Conservation (phyloP, 2,888 invertebrate genomes). For the Anthophora plumipes region DNA sequence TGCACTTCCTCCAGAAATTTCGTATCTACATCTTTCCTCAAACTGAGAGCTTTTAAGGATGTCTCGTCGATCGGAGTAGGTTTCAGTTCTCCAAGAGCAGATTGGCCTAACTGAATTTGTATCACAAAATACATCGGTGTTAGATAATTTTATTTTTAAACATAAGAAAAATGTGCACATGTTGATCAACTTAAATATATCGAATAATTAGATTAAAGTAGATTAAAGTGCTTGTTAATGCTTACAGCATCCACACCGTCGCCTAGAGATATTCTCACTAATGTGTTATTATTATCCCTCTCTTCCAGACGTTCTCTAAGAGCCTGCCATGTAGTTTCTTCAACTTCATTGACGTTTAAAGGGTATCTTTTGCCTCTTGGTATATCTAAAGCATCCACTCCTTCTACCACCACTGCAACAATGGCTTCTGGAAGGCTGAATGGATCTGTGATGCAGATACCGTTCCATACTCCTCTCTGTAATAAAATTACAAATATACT, state of each 20-base stretch:
- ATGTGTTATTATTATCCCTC: conserved; percentile 87
- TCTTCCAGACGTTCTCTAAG: conserved; percentile 87
- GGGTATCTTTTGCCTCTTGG: conserved; percentile 86
- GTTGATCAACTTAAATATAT: neutral
- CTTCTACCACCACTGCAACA: conserved; percentile 90
- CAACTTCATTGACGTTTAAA: conserved; percentile 87
- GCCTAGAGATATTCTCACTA: conserved; percentile 88
- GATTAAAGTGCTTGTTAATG: too few species aligned
- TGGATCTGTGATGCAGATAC: conserved; percentile 89
- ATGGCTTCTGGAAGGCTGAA: conserved; percentile 91
- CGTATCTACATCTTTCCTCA: conserved; percentile 86
- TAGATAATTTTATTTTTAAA: neutral
- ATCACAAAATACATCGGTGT: neutral
- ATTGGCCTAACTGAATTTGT: conserved; percentile 81
- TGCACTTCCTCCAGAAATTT: conserved; percentile 88
- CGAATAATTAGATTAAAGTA: too few species aligned
- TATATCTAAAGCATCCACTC: conserved; percentile 84
- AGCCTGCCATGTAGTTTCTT: conserved; percentile 87
- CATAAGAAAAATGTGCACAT: too few species aligned
- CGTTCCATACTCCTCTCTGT: conserved; percentile 87
- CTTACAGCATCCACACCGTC: conserved; percentile 88
- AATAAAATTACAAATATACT: conserved; percentile 27
- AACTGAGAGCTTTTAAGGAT: conserved; percentile 74
- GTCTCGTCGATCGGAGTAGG: conserved; percentile 78
- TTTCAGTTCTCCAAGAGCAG: conserved; percentile 82